Base-by-base conservation (phyloP, 2,888 invertebrate genomes). In the Lasius platythorax region DNA sequence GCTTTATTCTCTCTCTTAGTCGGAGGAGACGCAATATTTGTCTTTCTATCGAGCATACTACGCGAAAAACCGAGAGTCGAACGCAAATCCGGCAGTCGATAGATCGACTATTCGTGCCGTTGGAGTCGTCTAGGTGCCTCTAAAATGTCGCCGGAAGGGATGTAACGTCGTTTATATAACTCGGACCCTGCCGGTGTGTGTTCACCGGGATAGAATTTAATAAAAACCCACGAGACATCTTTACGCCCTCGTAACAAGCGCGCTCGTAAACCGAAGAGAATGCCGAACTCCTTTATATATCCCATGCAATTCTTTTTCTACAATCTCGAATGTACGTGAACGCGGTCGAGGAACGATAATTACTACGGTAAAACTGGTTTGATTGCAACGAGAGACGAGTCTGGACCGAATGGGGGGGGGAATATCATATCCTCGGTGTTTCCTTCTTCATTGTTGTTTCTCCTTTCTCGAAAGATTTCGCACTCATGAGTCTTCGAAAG, bases 241-340 rank as follows among this genome's bases (percentile, higher is more conserved):
- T 89, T 90, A 90, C 85, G 88, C 73, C 81, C 85, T 89, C 90
- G 85, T 90, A 89, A 90, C 89, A 72, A 87, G 86, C 78, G 58
- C 72, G 84, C 89, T 90, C 90, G 85, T 90, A 90, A 90, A 90
- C 68, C 75, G 74, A 66, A 78, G 66, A 82, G 79, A 90, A 87
- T 84, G 84, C 66, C 87, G 61, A 83, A 79, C 83, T 83, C 79
- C 68, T 84, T 85, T 37, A 37, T 87, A 79, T 84, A 76, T 43
- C 74, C 61, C 67, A 33, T 61, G 73, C 83, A 64, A 82, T 86
- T 84, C 87, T 81, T 87, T 76, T 78, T 56, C 56, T 33, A 37
- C 23, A 23, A 40, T 78, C 67, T 53, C 30, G 12, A 63, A 63
- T 82, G 28, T 63, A 50, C 70, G 64, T 40, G 63, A 70, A 56